phyloP scores from a whole-genome alignment of 2,797 vertebrate genomes.

The Glossophaga mutica region DNA sequence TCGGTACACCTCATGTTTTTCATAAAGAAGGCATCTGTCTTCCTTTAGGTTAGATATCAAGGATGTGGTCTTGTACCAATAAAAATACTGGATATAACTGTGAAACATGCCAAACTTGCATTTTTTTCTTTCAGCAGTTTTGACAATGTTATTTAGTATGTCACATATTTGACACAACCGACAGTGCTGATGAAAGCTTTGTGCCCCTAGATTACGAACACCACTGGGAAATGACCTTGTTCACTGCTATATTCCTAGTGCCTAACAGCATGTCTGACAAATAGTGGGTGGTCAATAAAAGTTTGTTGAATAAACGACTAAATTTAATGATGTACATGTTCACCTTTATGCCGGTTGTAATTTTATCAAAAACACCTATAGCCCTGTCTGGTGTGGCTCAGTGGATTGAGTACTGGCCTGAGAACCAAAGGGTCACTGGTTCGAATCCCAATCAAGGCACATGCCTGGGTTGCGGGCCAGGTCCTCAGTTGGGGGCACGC shows the following conservation, averaged over 20 bases:
- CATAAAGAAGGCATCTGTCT: constrained; percentile 26
- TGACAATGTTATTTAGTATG: background rate
- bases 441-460: too few species aligned
- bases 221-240: background rate
- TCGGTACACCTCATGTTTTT: constrained; percentile 23
- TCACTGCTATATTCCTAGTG: background rate
- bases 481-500: too few species aligned
- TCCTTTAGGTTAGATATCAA: constrained; percentile 1
- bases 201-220: background rate
- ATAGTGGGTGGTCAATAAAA: background rate
- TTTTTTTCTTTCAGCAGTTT: constrained; percentile 26
- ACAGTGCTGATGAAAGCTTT: background rate
- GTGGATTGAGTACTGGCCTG: too few species aligned
- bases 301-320: background rate
- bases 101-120: background rate
- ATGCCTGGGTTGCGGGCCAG: too few species aligned
- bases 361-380: constrained; percentile 30
- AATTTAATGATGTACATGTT: constrained; percentile 23
- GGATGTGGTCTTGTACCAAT: background rate
- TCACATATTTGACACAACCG: background rate
- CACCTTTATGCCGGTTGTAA: background rate
- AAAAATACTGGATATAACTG: background rate
- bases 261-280: background rate
- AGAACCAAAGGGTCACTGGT: too few species aligned
- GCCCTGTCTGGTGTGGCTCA: background rate